These are phyloP conservation scores for Argyresthia goedartella DNA, from an alignment of 2,888 invertebrate genomes.

Conservation along the genomic window DNA sequence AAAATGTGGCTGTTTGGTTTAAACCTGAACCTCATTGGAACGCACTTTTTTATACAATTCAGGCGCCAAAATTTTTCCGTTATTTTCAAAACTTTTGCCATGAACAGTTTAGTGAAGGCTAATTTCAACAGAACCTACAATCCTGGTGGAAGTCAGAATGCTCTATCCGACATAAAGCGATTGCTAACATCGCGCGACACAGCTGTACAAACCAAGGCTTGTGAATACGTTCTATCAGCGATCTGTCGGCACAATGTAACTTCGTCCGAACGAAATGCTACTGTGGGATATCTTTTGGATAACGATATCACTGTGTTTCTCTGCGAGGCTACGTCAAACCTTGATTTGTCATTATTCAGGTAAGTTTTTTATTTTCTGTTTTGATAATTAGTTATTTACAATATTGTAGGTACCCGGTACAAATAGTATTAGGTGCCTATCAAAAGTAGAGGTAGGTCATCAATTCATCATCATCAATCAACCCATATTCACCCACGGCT, in stretches of 20 bases:
- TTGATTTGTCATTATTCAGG: constrained; percentile 52
- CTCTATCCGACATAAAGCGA: constrained; percentile 51
- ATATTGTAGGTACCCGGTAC: not conserved
- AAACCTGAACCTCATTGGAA: too few relatives aligned
- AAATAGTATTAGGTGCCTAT: too few relatives aligned
- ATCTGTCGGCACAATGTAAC: constrained; percentile 37
- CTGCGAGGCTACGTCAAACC: constrained; percentile 55
- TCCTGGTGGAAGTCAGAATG: constrained; percentile 47
- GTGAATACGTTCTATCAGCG: constrained; percentile 48
- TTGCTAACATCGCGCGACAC: constrained; percentile 50
- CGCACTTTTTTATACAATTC: too few relatives aligned
- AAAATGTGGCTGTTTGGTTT: too few relatives aligned
- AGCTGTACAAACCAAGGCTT: constrained; percentile 48
- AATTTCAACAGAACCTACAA: constrained; percentile 53
- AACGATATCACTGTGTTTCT: constrained; percentile 57
- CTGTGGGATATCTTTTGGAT: constrained; percentile 48
- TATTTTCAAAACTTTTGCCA: constrained; percentile 16
- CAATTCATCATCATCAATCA: too few relatives aligned
- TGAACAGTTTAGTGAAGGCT: constrained; percentile 46
- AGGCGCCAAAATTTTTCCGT: constrained; percentile 2
- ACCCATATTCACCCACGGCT: too few relatives aligned
- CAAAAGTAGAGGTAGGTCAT: too few relatives aligned
- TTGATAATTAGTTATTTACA: not conserved
- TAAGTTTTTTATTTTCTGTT: constrained; percentile 13
- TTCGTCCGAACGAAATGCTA: constrained; percentile 33